These are phyloP conservation scores for Lasius platythorax DNA, from an alignment of 2,888 invertebrate species.

Conservation along the genomic window DNA sequence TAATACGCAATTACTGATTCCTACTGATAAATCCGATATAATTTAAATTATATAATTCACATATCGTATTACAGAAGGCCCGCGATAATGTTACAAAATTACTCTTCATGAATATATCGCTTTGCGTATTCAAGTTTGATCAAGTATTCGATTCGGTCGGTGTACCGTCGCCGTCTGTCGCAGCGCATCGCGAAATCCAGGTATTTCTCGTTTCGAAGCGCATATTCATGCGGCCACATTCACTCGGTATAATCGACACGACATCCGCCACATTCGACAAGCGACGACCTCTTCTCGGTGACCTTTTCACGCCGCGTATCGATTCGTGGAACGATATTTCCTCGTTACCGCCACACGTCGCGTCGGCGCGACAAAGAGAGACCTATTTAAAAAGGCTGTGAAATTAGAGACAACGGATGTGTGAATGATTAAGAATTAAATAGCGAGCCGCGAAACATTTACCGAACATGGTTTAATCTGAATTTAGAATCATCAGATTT, in stretches of 20 bases:
- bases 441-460: slow-evolving; percentile 56
- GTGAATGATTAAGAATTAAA: slow-evolving; percentile 9
- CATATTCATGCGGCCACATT: slow-evolving; percentile 58
- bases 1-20: not conserved
- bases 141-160: slow-evolving; percentile 38
- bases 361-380: slow-evolving; percentile 57
- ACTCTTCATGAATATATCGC: not conserved
- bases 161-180: slow-evolving; percentile 10
- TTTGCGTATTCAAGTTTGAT: slow-evolving; percentile 41
- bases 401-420: not conserved
- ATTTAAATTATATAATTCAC: not conserved
- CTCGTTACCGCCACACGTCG: slow-evolving; percentile 70
- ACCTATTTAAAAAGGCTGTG: slow-evolving; percentile 58
- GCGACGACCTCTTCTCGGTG: slow-evolving; percentile 71
- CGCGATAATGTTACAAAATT: not conserved
- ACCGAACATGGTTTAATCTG: slow-evolving; percentile 41
- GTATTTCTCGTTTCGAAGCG: slow-evolving; percentile 46
- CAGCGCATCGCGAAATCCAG: slow-evolving; percentile 30
- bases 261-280: slow-evolving; percentile 57
- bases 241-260: slow-evolving; percentile 57
- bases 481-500: not conserved
- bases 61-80: not conserved
- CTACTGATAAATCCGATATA: not conserved
- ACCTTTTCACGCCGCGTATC: slow-evolving; percentile 74
- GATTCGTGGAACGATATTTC: slow-evolving; percentile 75